A percentile compares a stretch with the other conserved stretches of the same genome.
Conservation (phyloP, 2,888 invertebrate genomes). For the Polyploca ridens region DNA sequence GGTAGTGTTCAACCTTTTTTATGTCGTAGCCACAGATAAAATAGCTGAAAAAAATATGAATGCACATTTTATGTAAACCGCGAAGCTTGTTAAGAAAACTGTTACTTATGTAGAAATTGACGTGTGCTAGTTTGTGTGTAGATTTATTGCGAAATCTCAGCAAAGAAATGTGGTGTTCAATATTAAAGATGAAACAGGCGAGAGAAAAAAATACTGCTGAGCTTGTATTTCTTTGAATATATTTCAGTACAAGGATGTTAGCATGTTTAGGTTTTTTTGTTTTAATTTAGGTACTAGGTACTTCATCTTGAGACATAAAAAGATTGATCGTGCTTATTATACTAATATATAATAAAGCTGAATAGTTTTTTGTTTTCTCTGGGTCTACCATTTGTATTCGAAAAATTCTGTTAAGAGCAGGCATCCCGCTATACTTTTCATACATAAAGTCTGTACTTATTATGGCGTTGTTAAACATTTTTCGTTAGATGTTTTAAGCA, state of each 20-base stretch:
- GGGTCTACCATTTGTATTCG: too few relatives aligned
- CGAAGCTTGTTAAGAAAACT: constrained; percentile 18
- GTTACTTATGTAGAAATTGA: neutral
- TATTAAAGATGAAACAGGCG: neutral
- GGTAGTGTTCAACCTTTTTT: constrained; percentile 58
- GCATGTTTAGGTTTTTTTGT: too few relatives aligned
- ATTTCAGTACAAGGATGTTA: too few relatives aligned
- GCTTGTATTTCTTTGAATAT: neutral
- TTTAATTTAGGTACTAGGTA: too few relatives aligned
- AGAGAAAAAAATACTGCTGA: neutral
- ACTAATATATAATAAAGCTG: too few relatives aligned
- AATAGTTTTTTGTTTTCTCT: neutral
- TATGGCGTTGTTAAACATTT: too few relatives aligned
- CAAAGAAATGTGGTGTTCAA: neutral
- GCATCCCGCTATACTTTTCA: too few relatives aligned
- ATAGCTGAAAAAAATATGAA: constrained; percentile 31
- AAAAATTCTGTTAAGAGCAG: too few relatives aligned
- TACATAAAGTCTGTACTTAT: too few relatives aligned
- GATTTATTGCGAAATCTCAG: neutral
- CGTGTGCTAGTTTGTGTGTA: neutral
- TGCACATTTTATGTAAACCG: constrained; percentile 37
- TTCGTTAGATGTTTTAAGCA: too few relatives aligned
- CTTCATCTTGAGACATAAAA: neutral
- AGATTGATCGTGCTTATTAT: too few relatives aligned
- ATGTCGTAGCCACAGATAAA: constrained; percentile 43